Conservation (phyloP, 2,797 vertebrate species). For the Neosilurus hyrtlii region DNA sequence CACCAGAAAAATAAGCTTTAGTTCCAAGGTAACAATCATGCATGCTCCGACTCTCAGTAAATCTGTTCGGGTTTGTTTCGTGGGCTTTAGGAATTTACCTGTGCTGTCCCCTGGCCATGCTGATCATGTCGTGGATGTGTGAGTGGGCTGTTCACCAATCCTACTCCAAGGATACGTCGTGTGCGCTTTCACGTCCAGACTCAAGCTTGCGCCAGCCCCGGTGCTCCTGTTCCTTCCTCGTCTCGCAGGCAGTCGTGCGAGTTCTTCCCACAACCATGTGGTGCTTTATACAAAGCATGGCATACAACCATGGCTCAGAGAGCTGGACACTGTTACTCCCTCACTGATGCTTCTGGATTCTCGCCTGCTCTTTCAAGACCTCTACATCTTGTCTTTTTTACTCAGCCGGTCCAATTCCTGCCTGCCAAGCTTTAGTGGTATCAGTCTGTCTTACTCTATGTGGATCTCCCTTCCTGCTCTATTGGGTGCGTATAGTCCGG, state of each 20-base stretch:
- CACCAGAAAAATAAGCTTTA: neutral
- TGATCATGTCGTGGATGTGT: constrained; percentile 14
- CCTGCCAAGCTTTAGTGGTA: constrained; percentile 28
- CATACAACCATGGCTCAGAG: constrained; percentile 33
- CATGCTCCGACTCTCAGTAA: neutral
- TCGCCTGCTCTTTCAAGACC: constrained; percentile 5
- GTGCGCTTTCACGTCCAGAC: constrained; percentile 72
- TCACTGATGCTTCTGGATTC: constrained; percentile 28
- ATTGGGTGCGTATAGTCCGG: constrained; percentile 14
- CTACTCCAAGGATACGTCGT: constrained; percentile 36
- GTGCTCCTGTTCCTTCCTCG: constrained; percentile 60
- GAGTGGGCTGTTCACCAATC: constrained; percentile 11
- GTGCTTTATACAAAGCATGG: constrained; percentile 44
- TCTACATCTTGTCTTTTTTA: constrained; percentile 13
- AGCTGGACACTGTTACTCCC: constrained; percentile 29
- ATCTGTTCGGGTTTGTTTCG: neutral
- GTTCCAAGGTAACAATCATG: neutral
- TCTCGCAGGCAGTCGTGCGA: constrained; percentile 75
- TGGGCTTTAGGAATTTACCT: neutral
- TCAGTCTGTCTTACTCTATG: neutral
- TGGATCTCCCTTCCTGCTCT: neutral
- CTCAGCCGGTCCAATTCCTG: constrained; percentile 23
- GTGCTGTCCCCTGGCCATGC: neutral
- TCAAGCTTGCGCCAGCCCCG: constrained; percentile 63
- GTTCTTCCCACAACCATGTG: constrained; percentile 59